Conservation (phyloP, 2,113 vertebrate species). For the Tapirus terrestris region DNA sequence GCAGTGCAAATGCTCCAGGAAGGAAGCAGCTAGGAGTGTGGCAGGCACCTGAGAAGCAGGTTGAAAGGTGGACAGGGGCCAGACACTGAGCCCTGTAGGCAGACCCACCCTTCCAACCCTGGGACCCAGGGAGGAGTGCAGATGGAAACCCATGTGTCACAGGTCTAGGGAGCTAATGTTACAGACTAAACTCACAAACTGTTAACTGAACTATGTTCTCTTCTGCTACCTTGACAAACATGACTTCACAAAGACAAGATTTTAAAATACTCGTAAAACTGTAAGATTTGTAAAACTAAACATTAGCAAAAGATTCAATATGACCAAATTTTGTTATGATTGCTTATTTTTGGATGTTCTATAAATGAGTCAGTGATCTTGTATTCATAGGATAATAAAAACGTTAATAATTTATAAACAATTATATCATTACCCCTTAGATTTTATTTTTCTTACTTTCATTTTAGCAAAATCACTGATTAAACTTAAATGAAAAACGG, state of each 20-base stretch:
- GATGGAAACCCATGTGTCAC: background rate
- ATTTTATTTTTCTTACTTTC: background rate
- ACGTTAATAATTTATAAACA: background rate
- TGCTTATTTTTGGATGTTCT: background rate
- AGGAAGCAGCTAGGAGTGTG: no score
- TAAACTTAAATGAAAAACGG: background rate
- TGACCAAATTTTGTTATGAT: background rate
- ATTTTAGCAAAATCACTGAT: slow-evolving; percentile 40
- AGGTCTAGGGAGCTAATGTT: background rate
- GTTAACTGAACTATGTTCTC: background rate
- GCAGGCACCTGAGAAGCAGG: background rate
- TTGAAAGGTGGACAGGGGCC: background rate
- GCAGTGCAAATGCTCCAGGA: background rate
- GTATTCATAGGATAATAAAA: background rate
- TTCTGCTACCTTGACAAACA: background rate
- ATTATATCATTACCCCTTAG: background rate
- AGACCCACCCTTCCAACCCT: background rate
- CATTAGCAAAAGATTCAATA: background rate
- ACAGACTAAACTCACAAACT: no score
- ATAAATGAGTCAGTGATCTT: background rate
- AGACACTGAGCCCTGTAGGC: no score
- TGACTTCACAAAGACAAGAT: background rate
- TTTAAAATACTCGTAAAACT: background rate
- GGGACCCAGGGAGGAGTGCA: background rate
- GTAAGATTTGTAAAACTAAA: background rate